These are phyloP conservation scores for Autographa gamma DNA, from an alignment of 2,888 invertebrate species.

Conservation along the genomic window DNA sequence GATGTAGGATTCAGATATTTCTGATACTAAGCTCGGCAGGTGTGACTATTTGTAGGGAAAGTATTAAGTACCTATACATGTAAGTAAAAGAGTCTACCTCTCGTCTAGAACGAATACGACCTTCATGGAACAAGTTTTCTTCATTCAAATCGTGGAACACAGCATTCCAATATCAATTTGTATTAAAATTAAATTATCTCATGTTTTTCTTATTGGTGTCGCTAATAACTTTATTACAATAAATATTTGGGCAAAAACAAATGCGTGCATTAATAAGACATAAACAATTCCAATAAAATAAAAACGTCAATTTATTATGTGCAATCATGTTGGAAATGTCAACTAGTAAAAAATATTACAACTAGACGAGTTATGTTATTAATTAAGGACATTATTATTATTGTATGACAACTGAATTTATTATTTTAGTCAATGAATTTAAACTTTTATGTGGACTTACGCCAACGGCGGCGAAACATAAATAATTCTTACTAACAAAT, in stretches of 20 bases:
- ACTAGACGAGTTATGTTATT: neutral
- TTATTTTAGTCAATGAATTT: neutral
- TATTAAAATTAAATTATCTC: neutral
- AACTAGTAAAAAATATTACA: constrained; percentile 1
- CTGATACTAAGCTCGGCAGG: constrained; percentile 12
- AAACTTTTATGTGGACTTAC: neutral
- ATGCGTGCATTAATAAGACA: neutral
- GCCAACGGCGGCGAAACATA: neutral
- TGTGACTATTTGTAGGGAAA: constrained; percentile 32
- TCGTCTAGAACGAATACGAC: constrained; percentile 35
- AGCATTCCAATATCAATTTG: neutral
- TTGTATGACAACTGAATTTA: neutral
- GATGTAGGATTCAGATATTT: constrained; percentile 31
- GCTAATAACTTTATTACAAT: constrained; percentile 2
- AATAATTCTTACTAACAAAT: neutral
- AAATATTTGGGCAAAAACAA: neutral
- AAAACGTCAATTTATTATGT: neutral
- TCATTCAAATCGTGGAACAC: constrained; percentile 18
- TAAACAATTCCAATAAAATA: constrained; percentile 6
- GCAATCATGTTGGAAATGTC: neutral
- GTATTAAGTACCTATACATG: constrained; percentile 7
- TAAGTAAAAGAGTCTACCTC: constrained; percentile 19
- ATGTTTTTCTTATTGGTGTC: neutral
- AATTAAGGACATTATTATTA: neutral
- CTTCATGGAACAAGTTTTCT: constrained; percentile 38